A percentile compares a stretch with the other conserved stretches of the same genome.
Evolutionary conservation across 2,888 invertebrate species (phyloP).

Genomic region (Thereva nobilitata): DNA sequence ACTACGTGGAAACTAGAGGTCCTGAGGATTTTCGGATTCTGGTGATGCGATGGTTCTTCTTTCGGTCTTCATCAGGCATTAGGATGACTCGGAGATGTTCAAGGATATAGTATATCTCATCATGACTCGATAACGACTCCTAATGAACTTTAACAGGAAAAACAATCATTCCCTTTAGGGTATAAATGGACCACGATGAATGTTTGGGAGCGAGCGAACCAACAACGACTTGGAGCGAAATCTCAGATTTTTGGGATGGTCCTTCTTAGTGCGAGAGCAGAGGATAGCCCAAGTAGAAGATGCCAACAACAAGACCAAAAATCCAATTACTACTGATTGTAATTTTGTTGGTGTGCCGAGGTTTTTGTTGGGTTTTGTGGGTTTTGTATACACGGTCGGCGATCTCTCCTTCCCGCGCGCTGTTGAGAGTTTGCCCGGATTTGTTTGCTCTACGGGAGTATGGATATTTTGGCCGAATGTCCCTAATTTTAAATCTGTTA

Average conservation of each 20-base stretch:
- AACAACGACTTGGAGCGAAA: neutral
- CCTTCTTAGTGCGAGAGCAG: too few relatives aligned
- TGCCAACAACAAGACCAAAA: constrained; percentile 34
- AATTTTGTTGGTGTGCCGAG: constrained; percentile 23
- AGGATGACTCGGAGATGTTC: constrained; percentile 30
- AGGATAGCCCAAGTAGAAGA: neutral
- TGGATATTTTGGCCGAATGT: constrained; percentile 33
- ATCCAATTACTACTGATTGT: constrained; percentile 40
- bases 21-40: too few relatives aligned
- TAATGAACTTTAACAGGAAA: constrained; percentile 42
- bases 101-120: neutral
- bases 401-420: neutral
- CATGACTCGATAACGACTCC: constrained; percentile 41
- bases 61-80: constrained; percentile 15
- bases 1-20: too few relatives aligned
- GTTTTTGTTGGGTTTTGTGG: constrained; percentile 17
- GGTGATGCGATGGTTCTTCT: neutral
- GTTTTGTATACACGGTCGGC: too few relatives aligned
- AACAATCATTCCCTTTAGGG: constrained; percentile 35
- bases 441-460: constrained; percentile 31
- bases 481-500: constrained; percentile 38
- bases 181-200: constrained; percentile 17
- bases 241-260: too few relatives aligned
- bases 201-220: neutral
- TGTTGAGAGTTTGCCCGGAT: constrained; percentile 23